Percentiles rank a stretch among this genome's conserved stretches.
These are phyloP conservation scores for Macrophya annulata DNA, from an alignment of 2,888 invertebrate species.

Conservation along the genomic window DNA sequence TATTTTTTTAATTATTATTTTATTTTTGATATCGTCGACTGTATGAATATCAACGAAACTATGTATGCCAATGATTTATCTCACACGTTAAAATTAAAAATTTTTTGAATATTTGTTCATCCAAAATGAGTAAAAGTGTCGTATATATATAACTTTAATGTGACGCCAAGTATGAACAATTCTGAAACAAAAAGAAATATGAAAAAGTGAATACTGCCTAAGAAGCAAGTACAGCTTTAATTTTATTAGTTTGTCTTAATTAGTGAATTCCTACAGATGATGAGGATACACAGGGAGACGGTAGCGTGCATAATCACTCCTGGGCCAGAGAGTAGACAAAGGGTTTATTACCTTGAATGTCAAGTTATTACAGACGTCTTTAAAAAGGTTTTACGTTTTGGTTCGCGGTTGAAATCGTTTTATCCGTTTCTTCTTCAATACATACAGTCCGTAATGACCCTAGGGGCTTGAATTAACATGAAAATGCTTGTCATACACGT, in stretches of 20 bases:
- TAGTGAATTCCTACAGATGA: not conserved
- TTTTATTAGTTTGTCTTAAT: not conserved
- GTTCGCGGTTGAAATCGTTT: constrained; percentile 49
- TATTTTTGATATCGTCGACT: not conserved
- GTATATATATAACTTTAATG: not conserved
- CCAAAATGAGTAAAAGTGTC: not conserved
- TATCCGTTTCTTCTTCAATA: constrained; percentile 36
- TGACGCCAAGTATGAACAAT: not conserved
- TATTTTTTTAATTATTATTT: not conserved
- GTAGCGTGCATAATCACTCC: not conserved
- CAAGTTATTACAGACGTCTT: constrained; percentile 17
- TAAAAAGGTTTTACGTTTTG: not conserved
- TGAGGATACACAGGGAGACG: not conserved
- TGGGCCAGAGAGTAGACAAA: not conserved
- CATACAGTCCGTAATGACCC: constrained; percentile 68
- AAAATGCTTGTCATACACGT: constrained; percentile 72
- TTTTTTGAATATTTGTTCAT: not conserved
- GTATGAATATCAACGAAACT: not conserved
- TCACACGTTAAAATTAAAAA: not conserved
- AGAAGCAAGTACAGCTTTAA: not conserved
- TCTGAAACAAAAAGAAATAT: not conserved
- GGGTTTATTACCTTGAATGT: not conserved
- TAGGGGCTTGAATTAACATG: constrained; percentile 70
- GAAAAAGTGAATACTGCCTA: not conserved
- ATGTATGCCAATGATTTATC: not conserved